These are phyloP conservation scores for Chrysolina haemoptera DNA, from an alignment of 2,888 invertebrate species.

Conservation along the genomic window DNA sequence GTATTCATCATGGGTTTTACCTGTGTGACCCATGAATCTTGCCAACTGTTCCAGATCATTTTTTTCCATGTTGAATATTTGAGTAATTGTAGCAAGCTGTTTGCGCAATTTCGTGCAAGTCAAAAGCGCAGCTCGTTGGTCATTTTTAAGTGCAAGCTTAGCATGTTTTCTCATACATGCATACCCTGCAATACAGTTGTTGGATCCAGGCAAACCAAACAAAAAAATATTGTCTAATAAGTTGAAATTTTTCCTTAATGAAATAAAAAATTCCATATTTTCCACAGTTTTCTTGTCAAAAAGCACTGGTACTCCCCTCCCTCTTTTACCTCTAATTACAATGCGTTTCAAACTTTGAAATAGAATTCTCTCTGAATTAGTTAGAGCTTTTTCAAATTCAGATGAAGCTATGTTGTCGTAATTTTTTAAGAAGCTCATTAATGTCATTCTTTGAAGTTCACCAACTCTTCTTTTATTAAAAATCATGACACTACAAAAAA, in stretches of 20 bases:
- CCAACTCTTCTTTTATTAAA: conserved; percentile 31
- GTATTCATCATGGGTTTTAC: conserved; percentile 44
- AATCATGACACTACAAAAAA: conserved; percentile 17
- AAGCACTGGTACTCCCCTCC: conserved; percentile 18
- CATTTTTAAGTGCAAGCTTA: conserved; percentile 28
- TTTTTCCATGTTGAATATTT: conserved; percentile 45
- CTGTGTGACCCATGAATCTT: conserved; percentile 48
- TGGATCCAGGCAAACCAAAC: not conserved
- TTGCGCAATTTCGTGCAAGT: conserved; percentile 26
- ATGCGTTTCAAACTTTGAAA: not conserved
- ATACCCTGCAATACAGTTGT: conserved; percentile 13
- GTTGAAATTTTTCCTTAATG: conserved; percentile 5
- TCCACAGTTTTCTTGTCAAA: not conserved
- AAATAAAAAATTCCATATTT: conserved; percentile 9
- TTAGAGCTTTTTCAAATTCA: conserved; percentile 26
- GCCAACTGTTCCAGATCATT: conserved; percentile 46
- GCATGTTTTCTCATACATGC: conserved; percentile 10
- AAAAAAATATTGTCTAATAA: conserved; percentile 7
- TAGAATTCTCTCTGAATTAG: conserved; percentile 14
- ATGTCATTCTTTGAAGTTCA: conserved; percentile 19
- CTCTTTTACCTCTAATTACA: conserved; percentile 16
- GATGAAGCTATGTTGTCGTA: not conserved
- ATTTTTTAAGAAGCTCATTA: conserved; percentile 17
- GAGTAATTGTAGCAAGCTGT: conserved; percentile 43
- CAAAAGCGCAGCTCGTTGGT: too few species aligned